Conservation (phyloP, 2,113 vertebrate genomes). For the Tympanuchus pallidicinctus region DNA sequence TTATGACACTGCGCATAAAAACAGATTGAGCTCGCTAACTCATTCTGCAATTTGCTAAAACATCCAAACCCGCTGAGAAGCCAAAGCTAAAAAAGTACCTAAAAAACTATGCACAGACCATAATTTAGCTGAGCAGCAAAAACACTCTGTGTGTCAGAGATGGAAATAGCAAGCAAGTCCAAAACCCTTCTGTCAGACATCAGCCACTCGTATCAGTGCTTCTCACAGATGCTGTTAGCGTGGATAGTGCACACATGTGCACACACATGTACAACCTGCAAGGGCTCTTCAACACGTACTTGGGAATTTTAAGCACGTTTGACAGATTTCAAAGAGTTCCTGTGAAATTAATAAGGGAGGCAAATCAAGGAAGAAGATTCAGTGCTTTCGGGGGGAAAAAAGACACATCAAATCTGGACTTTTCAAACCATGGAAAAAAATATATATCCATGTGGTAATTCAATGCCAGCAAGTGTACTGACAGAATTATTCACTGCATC, state of each 20-base stretch:
- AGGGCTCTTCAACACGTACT: rapidly evolving
- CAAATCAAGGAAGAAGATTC: background rate
- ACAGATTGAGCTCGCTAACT: background rate
- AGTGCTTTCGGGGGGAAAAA: background rate
- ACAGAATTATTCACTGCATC: background rate
- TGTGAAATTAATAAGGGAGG: background rate
- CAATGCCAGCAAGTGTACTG: background rate
- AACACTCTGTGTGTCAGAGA: background rate
- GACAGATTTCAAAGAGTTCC: background rate
- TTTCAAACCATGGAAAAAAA: background rate
- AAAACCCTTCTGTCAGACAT: background rate
- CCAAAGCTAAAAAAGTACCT: background rate
- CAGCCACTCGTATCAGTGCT: background rate
- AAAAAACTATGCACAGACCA: background rate
- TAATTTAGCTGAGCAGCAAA: background rate
- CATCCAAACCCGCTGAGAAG: background rate
- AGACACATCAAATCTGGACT: background rate
- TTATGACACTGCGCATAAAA: background rate
- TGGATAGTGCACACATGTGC: background rate
- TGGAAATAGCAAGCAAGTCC: background rate
- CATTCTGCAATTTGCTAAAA: background rate
- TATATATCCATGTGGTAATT: background rate
- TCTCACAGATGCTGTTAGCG: background rate
- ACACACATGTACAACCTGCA: background rate
- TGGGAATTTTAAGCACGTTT: background rate